These are phyloP conservation scores for Deilephila elpenor DNA, from an alignment of 2,888 invertebrate genomes.

Conservation along the genomic window DNA sequence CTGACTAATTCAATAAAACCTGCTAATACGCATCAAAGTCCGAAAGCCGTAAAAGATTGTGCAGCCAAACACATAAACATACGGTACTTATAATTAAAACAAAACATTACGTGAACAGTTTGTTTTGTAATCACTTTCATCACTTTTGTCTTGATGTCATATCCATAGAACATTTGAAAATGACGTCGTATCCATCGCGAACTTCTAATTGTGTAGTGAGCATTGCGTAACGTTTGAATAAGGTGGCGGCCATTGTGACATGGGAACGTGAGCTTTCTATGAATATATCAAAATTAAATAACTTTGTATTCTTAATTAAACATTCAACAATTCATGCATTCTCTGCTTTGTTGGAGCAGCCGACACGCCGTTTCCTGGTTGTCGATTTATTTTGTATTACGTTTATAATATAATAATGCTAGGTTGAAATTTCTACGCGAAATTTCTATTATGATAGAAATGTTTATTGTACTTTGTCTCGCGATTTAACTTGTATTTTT, in stretches of 20 bases:
- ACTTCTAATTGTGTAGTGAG: conserved; percentile 18
- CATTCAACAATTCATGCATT: conserved; percentile 7
- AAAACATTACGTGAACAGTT: conserved; percentile 32
- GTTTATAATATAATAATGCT: background rate
- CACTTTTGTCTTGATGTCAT: conserved; percentile 20
- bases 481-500: too few relatives aligned
- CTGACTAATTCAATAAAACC: background rate
- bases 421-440: too few relatives aligned
- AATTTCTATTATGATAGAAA: too few relatives aligned
- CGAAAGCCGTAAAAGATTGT: too few relatives aligned
- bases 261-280: conserved; percentile 68
- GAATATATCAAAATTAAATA: conserved; percentile 37
- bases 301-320: conserved; percentile 20
- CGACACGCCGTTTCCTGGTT: background rate
- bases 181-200: conserved; percentile 23
- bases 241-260: conserved; percentile 56
- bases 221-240: conserved; percentile 16
- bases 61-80: background rate
- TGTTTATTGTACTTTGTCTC: too few relatives aligned
- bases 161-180: background rate
- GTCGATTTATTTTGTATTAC: background rate
- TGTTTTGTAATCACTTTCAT: conserved; percentile 46
- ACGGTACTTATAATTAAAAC: conserved; percentile 8
- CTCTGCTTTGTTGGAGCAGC: conserved; percentile 5
- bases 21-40: background rate